Evolutionary conservation across 1,140 invertebrate genomes (phyloP), one percentile per base, ranked within the genome.

Genomic region (Augochlora pura): DNA sequence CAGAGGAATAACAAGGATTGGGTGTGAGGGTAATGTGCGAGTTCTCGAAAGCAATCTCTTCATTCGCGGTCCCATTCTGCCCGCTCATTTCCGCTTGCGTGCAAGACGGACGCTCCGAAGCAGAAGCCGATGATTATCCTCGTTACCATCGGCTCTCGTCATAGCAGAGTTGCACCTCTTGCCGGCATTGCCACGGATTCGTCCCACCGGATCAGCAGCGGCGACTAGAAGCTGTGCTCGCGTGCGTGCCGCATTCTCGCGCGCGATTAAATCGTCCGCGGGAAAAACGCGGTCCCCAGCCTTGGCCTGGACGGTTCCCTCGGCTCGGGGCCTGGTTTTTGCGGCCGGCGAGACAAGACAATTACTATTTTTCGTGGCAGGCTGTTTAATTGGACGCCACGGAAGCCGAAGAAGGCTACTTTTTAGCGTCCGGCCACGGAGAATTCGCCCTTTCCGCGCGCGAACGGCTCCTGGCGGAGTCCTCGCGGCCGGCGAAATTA

Each of bases 121-220:
- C 12, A 49, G 57, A 38, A 25, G 67, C 32, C 60, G 67, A 65
- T 62, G 77, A 81, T 81, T 81, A 81, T 77, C 49, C 73, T 57
- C 59, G 74, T 80, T 77, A 80, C 59, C 74, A 71, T 77, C 60
- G 69, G 59, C 66, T 49, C 52, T 71, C 67, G 74, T 46, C 64
- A 70, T 66, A 77, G 42, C 71, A 18, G 65, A 77, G 66, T 60
- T 49, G 46, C 23, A 38, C 54, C 27, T 60, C 54, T n/a, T 32
- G 63, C 77, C 52, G 52, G 16, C 49, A 70, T 77, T 77, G 69
- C 59, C 57, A n/a, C 23, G 71, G 52, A 62, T 38, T 49, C 23
- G 23, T 70, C 60, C 77, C 54, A 69, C 65, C 46, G 52, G 57
- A 69, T 80, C 75, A n/a, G 12, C 65, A n/a, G 70, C 52, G 10